Evolutionary conservation across 2,797 vertebrate species (phyloP).

Genomic region (Aratinga solstitialis): DNA sequence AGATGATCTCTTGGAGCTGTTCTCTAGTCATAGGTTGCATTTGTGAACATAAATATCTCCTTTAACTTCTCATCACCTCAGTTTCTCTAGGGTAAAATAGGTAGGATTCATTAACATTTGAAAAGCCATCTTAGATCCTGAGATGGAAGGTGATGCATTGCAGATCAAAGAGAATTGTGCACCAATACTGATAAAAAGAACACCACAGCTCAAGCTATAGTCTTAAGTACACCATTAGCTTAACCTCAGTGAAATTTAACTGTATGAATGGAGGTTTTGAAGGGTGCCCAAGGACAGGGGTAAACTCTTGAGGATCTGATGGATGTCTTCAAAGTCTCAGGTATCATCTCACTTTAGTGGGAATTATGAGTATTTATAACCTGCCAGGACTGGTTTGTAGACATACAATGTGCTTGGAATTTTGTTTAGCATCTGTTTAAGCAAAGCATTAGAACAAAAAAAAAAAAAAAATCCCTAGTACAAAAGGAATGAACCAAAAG

Average conservation of each 20-base stretch:
- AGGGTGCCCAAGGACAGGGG: conserved; percentile 40
- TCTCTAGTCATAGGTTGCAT: conserved; percentile 28
- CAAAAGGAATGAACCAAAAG: conserved; percentile 18
- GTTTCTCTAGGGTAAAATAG: conserved; percentile 32
- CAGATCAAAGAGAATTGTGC: conserved; percentile 45
- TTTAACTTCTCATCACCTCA: conserved; percentile 53
- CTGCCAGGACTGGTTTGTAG: conserved; percentile 41
- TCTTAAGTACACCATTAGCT: conserved; percentile 33
- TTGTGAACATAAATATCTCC: conserved; percentile 21
- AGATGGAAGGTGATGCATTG: background rate
- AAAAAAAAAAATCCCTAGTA: conserved; percentile 32
- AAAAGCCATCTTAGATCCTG: conserved; percentile 38
- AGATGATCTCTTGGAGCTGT: background rate
- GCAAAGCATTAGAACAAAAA: conserved; percentile 21
- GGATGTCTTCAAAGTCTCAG: conserved; percentile 47
- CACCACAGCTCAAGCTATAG: background rate
- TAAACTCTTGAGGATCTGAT: conserved; percentile 13
- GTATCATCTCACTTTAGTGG: conserved; percentile 8
- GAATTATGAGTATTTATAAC: conserved; percentile 12
- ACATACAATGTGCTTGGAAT: background rate
- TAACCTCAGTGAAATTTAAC: conserved; percentile 57
- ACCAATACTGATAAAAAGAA: conserved; percentile 41
- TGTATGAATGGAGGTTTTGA: background rate
- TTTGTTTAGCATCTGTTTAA: conserved; percentile 53
- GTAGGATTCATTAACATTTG: conserved; percentile 55